Conservation (phyloP, 2,797 vertebrate species). For the Crax fasciolata region DNA sequence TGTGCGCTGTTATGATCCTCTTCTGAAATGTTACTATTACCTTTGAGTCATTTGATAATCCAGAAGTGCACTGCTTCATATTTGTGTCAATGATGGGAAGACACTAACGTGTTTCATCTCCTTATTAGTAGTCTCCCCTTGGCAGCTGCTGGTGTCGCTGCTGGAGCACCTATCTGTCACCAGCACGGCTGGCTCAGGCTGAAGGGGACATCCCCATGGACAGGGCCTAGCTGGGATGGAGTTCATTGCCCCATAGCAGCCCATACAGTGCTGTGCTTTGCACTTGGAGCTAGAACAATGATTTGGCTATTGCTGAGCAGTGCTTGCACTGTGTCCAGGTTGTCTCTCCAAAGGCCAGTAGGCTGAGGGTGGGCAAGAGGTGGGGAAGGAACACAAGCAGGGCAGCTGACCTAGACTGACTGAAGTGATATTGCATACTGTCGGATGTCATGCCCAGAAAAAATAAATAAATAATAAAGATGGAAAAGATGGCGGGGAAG, state of each 20-base stretch:
- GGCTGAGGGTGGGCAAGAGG: no score
- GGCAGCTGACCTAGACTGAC: no score
- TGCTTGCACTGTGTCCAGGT: neutral
- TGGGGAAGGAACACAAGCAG: no score
- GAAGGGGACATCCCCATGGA: neutral
- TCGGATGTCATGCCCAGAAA: no score
- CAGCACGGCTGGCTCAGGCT: neutral
- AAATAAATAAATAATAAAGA: no score
- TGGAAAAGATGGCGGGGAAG: no score
- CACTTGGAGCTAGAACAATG: neutral
- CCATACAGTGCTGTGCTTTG: neutral
- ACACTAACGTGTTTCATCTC: neutral
- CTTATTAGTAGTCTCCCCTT: neutral
- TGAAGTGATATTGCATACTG: no score
- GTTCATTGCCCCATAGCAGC: neutral
- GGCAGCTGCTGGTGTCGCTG: neutral
- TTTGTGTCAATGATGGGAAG: neutral
- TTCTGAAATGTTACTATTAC: neutral
- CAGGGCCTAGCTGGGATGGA: neutral
- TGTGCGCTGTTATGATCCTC: neutral
- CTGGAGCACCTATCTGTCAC: neutral
- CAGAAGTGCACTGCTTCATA: neutral
- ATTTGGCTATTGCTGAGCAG: neutral
- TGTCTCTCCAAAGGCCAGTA: no score
- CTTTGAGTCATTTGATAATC: constrained; percentile 2